Conservation (phyloP, 1,140 invertebrate genomes). For the Drosophila ercepeae region DNA sequence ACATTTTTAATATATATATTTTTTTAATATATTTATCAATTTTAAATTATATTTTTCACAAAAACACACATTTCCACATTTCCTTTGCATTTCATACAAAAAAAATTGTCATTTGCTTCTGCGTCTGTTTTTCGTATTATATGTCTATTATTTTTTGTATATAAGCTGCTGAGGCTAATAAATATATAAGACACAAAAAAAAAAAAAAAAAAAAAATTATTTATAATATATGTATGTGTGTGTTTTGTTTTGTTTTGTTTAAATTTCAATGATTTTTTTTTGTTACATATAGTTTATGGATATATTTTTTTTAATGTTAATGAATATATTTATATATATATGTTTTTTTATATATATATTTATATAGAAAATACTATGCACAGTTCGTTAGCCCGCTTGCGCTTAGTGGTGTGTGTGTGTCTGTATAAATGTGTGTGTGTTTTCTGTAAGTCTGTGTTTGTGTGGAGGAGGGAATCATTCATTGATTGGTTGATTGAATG, state of each 20-base stretch:
- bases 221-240: conserved; percentile 17
- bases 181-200: conserved; percentile 32
- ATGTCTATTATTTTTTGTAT: conserved; percentile 1
- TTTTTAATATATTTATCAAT: conserved; percentile 1
- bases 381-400: conserved; percentile 41
- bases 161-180: conserved; percentile 31
- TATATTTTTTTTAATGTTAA: conserved; percentile 2
- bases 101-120: conserved; percentile 14
- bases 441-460: conserved; percentile 12
- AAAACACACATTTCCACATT: no score
- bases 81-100: conserved; percentile 52
- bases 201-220: conserved; percentile 25
- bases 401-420: conserved; percentile 24
- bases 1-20: conserved; percentile 21
- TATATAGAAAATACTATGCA: conserved; percentile 64
- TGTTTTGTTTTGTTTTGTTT: conserved; percentile 1
- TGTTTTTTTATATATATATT: conserved; percentile 14
- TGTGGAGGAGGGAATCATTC: conserved; percentile 32
- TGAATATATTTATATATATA: conserved; percentile 24
- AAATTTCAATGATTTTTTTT: not conserved
- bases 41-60: conserved; percentile 15
- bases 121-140: not conserved
- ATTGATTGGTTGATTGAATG: conserved; percentile 26
- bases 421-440: conserved; percentile 11
- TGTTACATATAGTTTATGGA: conserved; percentile 28